Conservation (phyloP, 2,113 vertebrate species). For the Lichenostomus cassidix region DNA sequence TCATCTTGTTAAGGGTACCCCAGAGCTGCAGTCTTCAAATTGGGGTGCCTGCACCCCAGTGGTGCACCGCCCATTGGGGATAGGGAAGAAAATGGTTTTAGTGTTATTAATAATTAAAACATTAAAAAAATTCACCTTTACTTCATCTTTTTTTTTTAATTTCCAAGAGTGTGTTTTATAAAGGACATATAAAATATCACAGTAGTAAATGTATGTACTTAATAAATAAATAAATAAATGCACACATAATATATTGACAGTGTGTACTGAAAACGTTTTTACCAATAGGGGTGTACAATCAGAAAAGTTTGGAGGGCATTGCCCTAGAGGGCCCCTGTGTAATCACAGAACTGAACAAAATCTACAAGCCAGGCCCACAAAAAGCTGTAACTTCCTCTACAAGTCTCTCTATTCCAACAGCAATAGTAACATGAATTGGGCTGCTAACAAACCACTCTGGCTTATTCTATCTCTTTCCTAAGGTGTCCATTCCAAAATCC, state of each 20-base stretch:
- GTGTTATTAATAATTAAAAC: not conserved
- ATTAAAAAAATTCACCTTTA: not conserved
- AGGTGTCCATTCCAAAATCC: not conserved
- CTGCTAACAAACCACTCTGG: not conserved
- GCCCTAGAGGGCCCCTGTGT: not conserved
- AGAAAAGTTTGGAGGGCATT: not conserved
- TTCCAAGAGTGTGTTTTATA: not conserved
- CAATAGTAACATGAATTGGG: not conserved
- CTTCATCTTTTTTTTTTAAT: not conserved
- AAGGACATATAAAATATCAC: not conserved
- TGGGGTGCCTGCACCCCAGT: fast-evolving
- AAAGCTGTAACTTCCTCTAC: not conserved
- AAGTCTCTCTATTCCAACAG: not conserved
- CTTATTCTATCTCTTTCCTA: not conserved
- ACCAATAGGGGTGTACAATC: not conserved
- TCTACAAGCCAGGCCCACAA: not conserved
- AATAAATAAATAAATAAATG: not conserved
- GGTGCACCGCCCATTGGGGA: fast-evolving
- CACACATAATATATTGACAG: not conserved
- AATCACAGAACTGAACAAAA: not conserved
- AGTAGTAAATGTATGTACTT: not conserved
- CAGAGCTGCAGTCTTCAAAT: not conserved
- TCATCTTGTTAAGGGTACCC: not conserved
- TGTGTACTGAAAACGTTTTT: not conserved
- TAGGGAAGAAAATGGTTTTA: not conserved